A percentile compares a stretch with the other conserved stretches of the same genome.
phyloP scores from a whole-genome alignment of 2,888 invertebrate species.

The Allygus modestus region DNA sequence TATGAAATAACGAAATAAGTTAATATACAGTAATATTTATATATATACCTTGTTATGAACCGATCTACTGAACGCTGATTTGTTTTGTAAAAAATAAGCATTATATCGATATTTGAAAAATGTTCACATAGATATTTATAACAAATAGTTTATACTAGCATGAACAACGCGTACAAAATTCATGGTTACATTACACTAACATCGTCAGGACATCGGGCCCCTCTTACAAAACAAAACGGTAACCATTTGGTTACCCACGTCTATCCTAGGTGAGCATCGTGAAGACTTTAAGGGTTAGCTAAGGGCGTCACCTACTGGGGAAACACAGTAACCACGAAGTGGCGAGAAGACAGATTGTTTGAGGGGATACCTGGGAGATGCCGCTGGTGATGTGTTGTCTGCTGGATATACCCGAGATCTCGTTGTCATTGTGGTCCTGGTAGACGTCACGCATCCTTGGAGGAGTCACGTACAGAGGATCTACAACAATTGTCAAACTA shows the following conservation, averaged over 20 bases:
- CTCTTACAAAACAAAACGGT: conserved; percentile 13
- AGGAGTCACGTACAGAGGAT: conserved; percentile 39
- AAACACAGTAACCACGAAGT: neutral
- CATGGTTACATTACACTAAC: conserved; percentile 16
- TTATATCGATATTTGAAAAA: neutral
- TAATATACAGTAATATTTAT: too few species aligned
- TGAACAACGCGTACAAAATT: conserved; percentile 43
- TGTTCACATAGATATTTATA: neutral
- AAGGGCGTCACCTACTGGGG: conserved; percentile 17
- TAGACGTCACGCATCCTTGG: neutral
- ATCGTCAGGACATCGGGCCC: neutral
- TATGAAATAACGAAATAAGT: too few species aligned
- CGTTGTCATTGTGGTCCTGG: conserved; percentile 41
- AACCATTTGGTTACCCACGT: neutral
- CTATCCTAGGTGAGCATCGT: conserved; percentile 46
- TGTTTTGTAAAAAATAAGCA: conserved; percentile 31
- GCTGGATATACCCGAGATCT: conserved; percentile 46
- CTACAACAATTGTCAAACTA: conserved; percentile 8
- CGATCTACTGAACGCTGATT: neutral
- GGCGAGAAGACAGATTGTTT: neutral
- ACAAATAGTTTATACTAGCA: conserved; percentile 20
- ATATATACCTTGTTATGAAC: too few species aligned
- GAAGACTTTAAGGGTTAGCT: neutral
- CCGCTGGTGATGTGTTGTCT: conserved; percentile 53
- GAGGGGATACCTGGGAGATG: neutral